Conservation (phyloP, 35 echinoderm and acorn worm genomes). For the Acanthaster planci region DNA sequence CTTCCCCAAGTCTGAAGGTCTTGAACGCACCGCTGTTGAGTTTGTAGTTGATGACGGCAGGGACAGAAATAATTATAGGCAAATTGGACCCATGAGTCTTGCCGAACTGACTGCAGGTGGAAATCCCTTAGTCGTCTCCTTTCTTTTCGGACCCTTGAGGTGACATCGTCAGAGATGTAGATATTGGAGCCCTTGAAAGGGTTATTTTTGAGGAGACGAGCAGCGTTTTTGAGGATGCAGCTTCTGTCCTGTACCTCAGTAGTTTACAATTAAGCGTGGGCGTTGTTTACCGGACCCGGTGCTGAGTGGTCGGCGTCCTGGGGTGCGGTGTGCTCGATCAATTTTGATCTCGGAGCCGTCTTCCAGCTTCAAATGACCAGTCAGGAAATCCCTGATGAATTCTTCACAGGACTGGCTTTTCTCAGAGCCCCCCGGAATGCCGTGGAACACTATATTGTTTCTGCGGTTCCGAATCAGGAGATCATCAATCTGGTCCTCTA, state of each 20-base stretch:
- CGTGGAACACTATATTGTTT: neutral
- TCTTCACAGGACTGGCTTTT: neutral
- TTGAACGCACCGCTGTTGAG: neutral
- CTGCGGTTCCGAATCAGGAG: neutral
- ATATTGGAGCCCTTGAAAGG: neutral
- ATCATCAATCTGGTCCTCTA: conserved; percentile 18
- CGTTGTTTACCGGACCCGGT: neutral
- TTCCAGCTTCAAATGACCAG: conserved; percentile 15
- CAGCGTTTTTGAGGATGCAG: neutral
- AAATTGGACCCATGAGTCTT: neutral
- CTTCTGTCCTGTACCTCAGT: neutral
- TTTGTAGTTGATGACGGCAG: neutral
- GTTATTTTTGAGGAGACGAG: neutral
- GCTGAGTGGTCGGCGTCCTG: neutral
- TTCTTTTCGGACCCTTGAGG: neutral
- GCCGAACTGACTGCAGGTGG: neutral
- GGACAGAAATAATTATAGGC: neutral
- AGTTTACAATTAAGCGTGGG: neutral
- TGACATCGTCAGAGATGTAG: conserved; percentile 10
- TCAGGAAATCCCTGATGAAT: neutral
- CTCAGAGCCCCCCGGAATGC: neutral
- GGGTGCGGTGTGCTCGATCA: conserved; percentile 12
- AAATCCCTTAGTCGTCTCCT: neutral
- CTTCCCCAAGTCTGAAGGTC: neutral
- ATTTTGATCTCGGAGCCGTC: neutral